phyloP scores from a whole-genome alignment of 35 echinoderm and acorn worm species.

The Anneissia japonica region DNA sequence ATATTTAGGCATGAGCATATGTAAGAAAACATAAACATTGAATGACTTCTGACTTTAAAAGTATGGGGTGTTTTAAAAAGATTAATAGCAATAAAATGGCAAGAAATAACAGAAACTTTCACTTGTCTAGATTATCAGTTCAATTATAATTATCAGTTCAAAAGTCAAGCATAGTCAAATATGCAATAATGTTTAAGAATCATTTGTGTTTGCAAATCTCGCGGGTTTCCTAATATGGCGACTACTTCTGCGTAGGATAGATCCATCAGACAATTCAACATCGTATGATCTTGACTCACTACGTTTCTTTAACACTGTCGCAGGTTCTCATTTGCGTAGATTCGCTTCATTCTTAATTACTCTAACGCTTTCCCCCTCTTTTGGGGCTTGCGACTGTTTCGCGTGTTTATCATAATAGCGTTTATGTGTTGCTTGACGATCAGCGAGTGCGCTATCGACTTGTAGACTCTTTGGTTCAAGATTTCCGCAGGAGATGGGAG shows the following conservation, averaged over 20 bases:
- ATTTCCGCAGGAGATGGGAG: conserved; percentile 60
- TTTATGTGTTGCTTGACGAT: conserved; percentile 39
- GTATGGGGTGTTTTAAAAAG: no score
- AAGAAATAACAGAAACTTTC: no score
- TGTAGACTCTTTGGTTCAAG: conserved; percentile 19
- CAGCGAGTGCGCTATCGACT: not conserved
- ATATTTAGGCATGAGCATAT: no score
- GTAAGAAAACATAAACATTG: no score
- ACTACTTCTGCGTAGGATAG: not conserved
- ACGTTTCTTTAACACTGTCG: conserved; percentile 4
- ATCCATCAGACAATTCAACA: conserved; percentile 4
- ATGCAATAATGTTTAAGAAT: no score
- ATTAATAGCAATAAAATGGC: no score
- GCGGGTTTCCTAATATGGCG: conserved; percentile 12
- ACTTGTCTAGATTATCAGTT: no score
- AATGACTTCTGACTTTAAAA: no score
- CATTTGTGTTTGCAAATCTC: not conserved
- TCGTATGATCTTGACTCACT: conserved; percentile 38
- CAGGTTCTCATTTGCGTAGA: conserved; percentile 3
- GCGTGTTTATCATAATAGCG: conserved; percentile 15
- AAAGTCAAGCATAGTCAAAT: no score
- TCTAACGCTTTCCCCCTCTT: conserved; percentile 17
- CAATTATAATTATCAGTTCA: no score
- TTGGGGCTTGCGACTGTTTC: not conserved
- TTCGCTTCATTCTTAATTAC: conserved; percentile 17